Conservation (phyloP, 2,113 vertebrate species). For the Lagopus leucura region DNA sequence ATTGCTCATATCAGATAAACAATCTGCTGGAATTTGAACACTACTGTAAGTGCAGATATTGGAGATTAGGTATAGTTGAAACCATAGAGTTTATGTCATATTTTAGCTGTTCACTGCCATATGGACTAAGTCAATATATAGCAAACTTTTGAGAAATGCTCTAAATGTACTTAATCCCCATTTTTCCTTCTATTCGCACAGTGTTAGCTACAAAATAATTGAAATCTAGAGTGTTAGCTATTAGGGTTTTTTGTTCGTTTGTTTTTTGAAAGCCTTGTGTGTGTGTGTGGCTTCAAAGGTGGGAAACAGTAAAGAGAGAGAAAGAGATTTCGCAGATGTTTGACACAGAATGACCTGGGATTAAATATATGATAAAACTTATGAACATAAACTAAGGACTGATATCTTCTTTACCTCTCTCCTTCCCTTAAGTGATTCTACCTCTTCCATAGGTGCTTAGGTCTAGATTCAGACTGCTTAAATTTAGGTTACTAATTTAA, state of each 20-base stretch:
- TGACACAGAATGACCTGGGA: background rate
- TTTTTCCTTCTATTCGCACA: background rate
- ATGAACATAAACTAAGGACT: background rate
- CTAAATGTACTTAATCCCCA: background rate
- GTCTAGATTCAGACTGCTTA: background rate
- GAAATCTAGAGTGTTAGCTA: background rate
- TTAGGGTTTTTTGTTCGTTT: background rate
- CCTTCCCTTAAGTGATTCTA: background rate
- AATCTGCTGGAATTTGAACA: background rate
- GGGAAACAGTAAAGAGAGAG: background rate
- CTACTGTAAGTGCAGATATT: background rate
- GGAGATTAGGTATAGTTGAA: constrained; percentile 10
- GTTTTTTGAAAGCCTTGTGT: background rate
- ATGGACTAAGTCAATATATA: background rate
- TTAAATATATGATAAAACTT: background rate
- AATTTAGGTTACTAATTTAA: background rate
- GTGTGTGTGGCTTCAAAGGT: background rate
- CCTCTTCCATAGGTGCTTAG: background rate
- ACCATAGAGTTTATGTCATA: background rate
- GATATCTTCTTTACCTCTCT: background rate
- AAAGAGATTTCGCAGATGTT: background rate
- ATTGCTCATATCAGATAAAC: background rate
- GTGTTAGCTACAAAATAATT: background rate
- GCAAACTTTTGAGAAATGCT: background rate
- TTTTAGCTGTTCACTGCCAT: background rate